A percentile compares a stretch with the other conserved stretches of the same genome.
Conservation (phyloP, 2,888 invertebrate genomes). For the Stenolophus ochropezus region DNA sequence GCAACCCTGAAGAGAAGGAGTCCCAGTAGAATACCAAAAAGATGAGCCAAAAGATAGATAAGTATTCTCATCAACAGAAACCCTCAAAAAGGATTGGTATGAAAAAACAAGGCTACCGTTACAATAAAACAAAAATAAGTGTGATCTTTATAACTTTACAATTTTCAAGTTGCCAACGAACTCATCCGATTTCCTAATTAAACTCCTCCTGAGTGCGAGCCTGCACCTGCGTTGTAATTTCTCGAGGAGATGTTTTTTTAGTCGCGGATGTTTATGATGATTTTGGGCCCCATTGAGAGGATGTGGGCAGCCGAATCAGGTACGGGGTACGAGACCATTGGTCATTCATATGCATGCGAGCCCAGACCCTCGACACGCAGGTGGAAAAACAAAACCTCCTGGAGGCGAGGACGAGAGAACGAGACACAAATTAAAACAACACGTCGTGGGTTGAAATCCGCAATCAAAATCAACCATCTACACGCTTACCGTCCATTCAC, state of each 20-base stretch:
- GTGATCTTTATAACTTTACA: too few species aligned
- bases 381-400: constrained; percentile 40
- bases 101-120: too few species aligned
- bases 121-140: too few species aligned
- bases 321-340: constrained; percentile 16
- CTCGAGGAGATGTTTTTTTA: background rate
- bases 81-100: too few species aligned
- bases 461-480: too few species aligned
- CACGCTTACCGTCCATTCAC: too few species aligned
- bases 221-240: background rate
- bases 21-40: too few species aligned
- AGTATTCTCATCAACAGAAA: too few species aligned
- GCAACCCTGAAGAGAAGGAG: too few species aligned
- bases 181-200: background rate
- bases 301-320: constrained; percentile 49
- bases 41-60: too few species aligned
- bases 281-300: constrained; percentile 44
- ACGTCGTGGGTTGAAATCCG: too few species aligned
- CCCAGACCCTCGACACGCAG: constrained; percentile 38
- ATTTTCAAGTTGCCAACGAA: background rate
- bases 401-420: background rate
- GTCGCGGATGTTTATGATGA: constrained; percentile 47
- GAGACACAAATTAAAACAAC: background rate
- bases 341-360: constrained; percentile 51
- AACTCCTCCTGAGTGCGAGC: background rate